Conservation (phyloP, 2,797 vertebrate species). For the Pseudochromis fuscus region DNA sequence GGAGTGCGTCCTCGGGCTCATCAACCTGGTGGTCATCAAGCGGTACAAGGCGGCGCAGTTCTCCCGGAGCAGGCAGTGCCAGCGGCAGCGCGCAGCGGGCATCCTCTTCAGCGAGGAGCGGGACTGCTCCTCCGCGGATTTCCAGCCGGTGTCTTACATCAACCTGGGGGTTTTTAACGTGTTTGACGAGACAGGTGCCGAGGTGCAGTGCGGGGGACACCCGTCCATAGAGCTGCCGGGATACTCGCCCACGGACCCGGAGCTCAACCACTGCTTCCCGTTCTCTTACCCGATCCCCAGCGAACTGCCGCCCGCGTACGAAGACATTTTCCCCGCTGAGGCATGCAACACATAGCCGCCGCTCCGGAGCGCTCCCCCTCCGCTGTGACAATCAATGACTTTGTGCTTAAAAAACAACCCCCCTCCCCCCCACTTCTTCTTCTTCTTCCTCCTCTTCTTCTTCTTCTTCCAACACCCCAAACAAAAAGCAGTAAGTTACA, state of each 20-base stretch:
- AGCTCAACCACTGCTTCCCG: slow-evolving; percentile 91
- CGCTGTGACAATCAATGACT: slow-evolving; percentile 84
- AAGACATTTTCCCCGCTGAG: slow-evolving; percentile 92
- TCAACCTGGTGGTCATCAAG: slow-evolving; percentile 92
- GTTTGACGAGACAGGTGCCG: slow-evolving; percentile 90
- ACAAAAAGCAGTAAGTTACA: slow-evolving; percentile 52
- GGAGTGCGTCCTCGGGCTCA: slow-evolving; percentile 92
- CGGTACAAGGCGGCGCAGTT: slow-evolving; percentile 91
- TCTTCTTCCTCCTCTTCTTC: background rate
- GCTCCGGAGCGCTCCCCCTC: slow-evolving; percentile 57
- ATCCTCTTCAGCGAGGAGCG: slow-evolving; percentile 90
- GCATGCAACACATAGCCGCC: slow-evolving; percentile 80
- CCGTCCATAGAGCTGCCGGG: slow-evolving; percentile 95
- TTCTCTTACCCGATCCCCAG: slow-evolving; percentile 91
- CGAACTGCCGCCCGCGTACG: slow-evolving; percentile 91
- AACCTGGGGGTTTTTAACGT: slow-evolving; percentile 90
- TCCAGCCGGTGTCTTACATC: slow-evolving; percentile 94
- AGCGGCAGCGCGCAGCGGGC: slow-evolving; percentile 85
- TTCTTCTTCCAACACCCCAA: background rate
- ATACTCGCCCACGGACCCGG: slow-evolving; percentile 91
- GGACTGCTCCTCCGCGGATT: slow-evolving; percentile 84
- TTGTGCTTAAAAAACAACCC: slow-evolving; percentile 54
- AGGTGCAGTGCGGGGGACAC: slow-evolving; percentile 92
- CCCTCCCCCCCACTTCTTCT: background rate
- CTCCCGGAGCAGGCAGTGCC: slow-evolving; percentile 80